Evolutionary conservation across 2,113 vertebrate genomes (phyloP).

Genomic region (Clarias gariepinus): DNA sequence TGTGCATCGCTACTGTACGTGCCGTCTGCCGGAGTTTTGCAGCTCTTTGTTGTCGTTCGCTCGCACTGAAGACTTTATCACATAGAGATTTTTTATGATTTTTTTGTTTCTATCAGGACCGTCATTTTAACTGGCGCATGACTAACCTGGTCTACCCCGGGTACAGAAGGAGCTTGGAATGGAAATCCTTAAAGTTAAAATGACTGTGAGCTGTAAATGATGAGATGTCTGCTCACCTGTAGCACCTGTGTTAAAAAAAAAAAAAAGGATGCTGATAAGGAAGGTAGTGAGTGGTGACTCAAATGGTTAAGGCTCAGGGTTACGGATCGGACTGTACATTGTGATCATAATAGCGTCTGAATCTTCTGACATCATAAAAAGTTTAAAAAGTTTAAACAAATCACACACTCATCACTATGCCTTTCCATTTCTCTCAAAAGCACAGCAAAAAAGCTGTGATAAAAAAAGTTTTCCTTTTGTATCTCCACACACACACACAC

Average conservation of each 20-base stretch:
- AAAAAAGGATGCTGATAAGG: too few relatives aligned
- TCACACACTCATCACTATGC: neutral
- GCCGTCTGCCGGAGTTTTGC: neutral
- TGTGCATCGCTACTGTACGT: neutral
- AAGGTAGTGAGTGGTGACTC: too few relatives aligned
- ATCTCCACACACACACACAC: neutral
- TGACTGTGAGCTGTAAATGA: neutral
- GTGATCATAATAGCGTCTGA: too few relatives aligned
- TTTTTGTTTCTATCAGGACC: neutral
- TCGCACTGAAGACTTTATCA: neutral
- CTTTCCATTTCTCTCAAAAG: neutral
- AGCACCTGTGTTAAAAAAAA: neutral
- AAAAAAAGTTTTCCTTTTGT: neutral
- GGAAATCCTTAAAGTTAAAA: neutral
- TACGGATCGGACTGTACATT: neutral
- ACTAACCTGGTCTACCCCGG: neutral
- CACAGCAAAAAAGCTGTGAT: neutral
- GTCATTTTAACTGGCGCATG: neutral
- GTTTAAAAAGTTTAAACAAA: neutral
- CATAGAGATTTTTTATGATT: neutral
- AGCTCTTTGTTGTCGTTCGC: neutral
- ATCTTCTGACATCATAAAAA: neutral
- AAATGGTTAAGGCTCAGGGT: too few relatives aligned
- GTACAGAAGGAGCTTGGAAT: neutral
- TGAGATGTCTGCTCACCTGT: neutral